Evolutionary conservation across 2,888 invertebrate species (phyloP), one percentile per base, ranked within the genome.

Genomic region (Chymomyza procnemis): DNA sequence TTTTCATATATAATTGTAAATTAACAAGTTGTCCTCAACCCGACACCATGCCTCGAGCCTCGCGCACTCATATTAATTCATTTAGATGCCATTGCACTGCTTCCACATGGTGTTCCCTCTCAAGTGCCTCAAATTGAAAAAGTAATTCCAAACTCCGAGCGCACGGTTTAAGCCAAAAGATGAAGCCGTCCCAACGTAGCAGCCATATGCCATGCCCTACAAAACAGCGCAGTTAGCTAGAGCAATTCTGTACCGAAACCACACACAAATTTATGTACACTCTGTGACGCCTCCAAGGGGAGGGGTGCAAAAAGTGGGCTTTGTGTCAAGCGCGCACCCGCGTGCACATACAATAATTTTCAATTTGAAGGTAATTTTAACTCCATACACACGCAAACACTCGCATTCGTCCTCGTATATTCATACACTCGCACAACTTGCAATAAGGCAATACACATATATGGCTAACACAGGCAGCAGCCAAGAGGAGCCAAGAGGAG

Each of bases 301-400:
- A 26, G n/a, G 18, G n/a, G 16, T 66, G 16, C 34, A 5, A 9
- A 5, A 9, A 4, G 47, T 54, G 41, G 26, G 41, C 67, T 75
- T 80, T 72, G 73, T 79, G 79, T 78, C 73, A 71, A 80, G 80
- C 72, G 79, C 47, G 52, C 56, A 55, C 26, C 12, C 63, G 34
- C 81, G 82, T 78, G 80, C 76, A 80, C 82, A 83, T 84, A 84
- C 83, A 84, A 85, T 84, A 85, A 84, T 84, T 83, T 84, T 84
- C 83, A 84, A 84, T 84, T 84, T 84, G 81, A 85, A 84, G 79
- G 85, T 84, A 84, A 84, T 84, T 85, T 80, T 74, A 85, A 71
- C 79, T 72, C 74, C 69, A 60, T 61, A 47, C 68, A 60, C 47
- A 52, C 26, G 6, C 58, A 52, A 61, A 34, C 22, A 48, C 19